Percentiles rank a stretch among this genome's conserved stretches.
These are phyloP conservation scores for Scaptomyza tumidula DNA, from an alignment of 2,888 invertebrate species.

Conservation along the genomic window DNA sequence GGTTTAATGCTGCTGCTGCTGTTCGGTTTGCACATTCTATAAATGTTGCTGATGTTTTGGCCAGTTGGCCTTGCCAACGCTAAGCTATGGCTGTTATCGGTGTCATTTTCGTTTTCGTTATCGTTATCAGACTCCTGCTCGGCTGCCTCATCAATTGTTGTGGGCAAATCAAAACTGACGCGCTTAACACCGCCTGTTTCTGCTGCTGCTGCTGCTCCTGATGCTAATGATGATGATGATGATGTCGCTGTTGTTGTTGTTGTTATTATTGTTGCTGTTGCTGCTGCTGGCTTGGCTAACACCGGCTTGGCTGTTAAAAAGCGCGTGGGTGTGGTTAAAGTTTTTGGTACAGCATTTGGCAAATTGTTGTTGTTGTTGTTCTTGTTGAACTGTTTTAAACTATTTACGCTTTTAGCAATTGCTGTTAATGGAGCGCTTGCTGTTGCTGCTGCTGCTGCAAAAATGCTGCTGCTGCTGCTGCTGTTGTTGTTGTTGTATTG, in stretches of 20 bases:
- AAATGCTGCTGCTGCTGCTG: conserved; percentile 24
- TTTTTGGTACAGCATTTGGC: conserved; percentile 59
- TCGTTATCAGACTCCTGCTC: conserved; percentile 45
- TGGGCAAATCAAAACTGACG: conserved; percentile 74
- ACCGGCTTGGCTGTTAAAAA: conserved; percentile 69
- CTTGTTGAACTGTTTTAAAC: conserved; percentile 47
- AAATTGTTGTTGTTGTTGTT: conserved; percentile 25
- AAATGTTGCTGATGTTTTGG: conserved; percentile 39
- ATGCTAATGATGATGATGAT: conserved; percentile 2
- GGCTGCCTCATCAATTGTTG: conserved; percentile 60
- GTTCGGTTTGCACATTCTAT: conserved; percentile 41
- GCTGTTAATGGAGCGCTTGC: conserved; percentile 43
- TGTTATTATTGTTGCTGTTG: conserved; percentile 21
- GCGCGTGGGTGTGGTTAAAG: conserved; percentile 72
- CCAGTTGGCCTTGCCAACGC: conserved; percentile 29
- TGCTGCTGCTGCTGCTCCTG: conserved; percentile 28
- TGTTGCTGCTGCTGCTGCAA: conserved; percentile 26
- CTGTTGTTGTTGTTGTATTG: conserved; percentile 19
- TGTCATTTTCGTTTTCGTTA: conserved; percentile 25
- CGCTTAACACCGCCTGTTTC: conserved; percentile 62
- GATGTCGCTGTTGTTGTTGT: conserved; percentile 20
- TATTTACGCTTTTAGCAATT: conserved; percentile 48
- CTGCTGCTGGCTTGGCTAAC: conserved; percentile 47
- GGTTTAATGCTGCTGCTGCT: conserved; percentile 27
- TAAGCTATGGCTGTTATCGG: conserved; percentile 36